Evolutionary conservation across 2,113 vertebrate species (phyloP), one percentile per base, ranked within the genome.

Genomic region (Scatophagus argus): DNA sequence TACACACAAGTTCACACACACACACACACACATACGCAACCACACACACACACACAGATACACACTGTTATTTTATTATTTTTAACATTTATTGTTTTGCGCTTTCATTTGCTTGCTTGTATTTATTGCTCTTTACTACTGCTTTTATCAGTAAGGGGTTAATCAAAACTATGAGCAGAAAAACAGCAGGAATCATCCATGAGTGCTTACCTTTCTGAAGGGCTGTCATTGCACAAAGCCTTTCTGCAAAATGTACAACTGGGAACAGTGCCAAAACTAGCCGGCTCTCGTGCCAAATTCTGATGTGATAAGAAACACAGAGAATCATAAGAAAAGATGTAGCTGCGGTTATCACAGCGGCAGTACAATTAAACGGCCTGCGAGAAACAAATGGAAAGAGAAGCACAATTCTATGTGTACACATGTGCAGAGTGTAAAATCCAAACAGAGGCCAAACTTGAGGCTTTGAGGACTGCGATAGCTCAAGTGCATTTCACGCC

Each of bases 181-280:
- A 85, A 65, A 74, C 31, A 84, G 17, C 60, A 78, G 63, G 82
- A 63, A 84, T 74, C 62, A 44, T 86, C 55, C 63, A 62, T 7
- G 74, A 83, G 74, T 63, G 70, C 74, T 89, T 51, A 68, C 16
- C 3, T 83, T 75, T 70, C 36, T 71, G 74, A 88, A 90, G 85
- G 87, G 85, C 77, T 84, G 82, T 51, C n/a, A 44, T 21, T 56
- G 63, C 69, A 84, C 71, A 77, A 55, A 77, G 83, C 71, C 72
- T 88, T 67, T 86, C 80, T 79, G 62, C 41, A 58, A 81, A 74
- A 78, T 60, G 73, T 78, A 27, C 60, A 81, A 68, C 69, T 39
- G 66, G 67, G 71, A 89, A 52, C 62, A 29, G 89, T 89, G 87
- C 88, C 90, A 91, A 91, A 91, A 74, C 60, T 62, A 59, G 61